Evolutionary conservation across 35 echinoderm and acorn worm genomes (phyloP).

Genomic region (Hemicentrotus pulcherrimus): DNA sequence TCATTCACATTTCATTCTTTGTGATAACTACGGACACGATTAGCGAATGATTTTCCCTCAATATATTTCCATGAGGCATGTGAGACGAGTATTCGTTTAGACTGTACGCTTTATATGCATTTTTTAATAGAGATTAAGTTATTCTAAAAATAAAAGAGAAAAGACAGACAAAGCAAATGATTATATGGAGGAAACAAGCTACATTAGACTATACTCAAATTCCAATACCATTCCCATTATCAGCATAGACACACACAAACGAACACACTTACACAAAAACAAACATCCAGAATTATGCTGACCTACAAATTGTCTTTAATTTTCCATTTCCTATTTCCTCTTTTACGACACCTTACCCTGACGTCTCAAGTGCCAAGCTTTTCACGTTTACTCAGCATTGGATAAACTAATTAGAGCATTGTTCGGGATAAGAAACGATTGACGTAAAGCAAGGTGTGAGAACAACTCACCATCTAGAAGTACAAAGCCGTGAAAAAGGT

Average conservation of each 20-base stretch:
- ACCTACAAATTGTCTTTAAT: neutral
- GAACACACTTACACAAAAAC: neutral
- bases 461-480: neutral
- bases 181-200: too few species aligned
- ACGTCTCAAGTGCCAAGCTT: neutral
- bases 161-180: too few species aligned
- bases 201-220: too few species aligned
- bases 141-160: too few species aligned
- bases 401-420: neutral
- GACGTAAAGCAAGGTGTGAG: neutral
- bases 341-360: neutral
- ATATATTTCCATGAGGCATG: too few species aligned
- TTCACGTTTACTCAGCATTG: conserved; percentile 1
- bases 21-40: too few species aligned
- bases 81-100: too few species aligned
- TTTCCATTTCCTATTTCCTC: neutral
- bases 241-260: neutral
- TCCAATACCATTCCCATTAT: neutral
- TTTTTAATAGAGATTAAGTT: too few species aligned
- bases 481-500: neutral
- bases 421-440: neutral
- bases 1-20: too few species aligned
- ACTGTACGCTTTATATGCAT: too few species aligned
- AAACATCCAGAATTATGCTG: neutral
- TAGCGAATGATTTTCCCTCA: too few species aligned